Percentiles rank a stretch among this genome's conserved stretches.
Conservation (phyloP, 2,888 invertebrate species). For the Diaphora mendica region DNA sequence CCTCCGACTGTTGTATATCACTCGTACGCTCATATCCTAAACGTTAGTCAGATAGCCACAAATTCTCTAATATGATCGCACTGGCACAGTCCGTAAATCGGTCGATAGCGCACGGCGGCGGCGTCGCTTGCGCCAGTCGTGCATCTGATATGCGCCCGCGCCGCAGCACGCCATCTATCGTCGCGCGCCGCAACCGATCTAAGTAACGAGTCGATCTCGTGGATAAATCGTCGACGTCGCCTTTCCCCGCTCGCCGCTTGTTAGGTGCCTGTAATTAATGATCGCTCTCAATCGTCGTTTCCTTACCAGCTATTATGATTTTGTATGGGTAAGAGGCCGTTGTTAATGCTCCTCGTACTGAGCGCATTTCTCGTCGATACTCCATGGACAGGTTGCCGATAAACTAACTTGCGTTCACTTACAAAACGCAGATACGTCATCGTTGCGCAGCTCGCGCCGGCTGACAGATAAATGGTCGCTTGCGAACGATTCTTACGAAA, state of each 20-base stretch:
- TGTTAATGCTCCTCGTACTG: slow-evolving; percentile 51
- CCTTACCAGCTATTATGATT: slow-evolving; percentile 73
- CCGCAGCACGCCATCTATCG: slow-evolving; percentile 78
- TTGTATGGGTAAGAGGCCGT: slow-evolving; percentile 53
- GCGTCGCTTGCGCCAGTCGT: slow-evolving; percentile 66
- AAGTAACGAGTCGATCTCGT: slow-evolving; percentile 79
- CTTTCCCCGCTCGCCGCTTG: slow-evolving; percentile 74
- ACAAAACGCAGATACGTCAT: slow-evolving; percentile 55
- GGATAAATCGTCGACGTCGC: slow-evolving; percentile 78
- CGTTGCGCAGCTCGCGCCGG: slow-evolving; percentile 53
- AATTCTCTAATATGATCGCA: slow-evolving; percentile 57
- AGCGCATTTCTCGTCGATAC: slow-evolving; percentile 53
- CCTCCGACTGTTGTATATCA: slow-evolving; percentile 40
- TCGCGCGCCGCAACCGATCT: slow-evolving; percentile 72
- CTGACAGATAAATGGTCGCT: slow-evolving; percentile 65
- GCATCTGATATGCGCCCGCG: slow-evolving; percentile 74
- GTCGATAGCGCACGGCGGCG: slow-evolving; percentile 54
- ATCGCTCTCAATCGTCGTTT: slow-evolving; percentile 65
- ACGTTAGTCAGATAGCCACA: slow-evolving; percentile 51
- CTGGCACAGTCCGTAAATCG: slow-evolving; percentile 53
- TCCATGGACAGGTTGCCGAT: slow-evolving; percentile 53
- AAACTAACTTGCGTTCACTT: slow-evolving; percentile 51
- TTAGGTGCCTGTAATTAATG: slow-evolving; percentile 80
- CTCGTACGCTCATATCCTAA: slow-evolving; percentile 48
- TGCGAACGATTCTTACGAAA: slow-evolving; percentile 66